Evolutionary conservation across 2,888 invertebrate species (phyloP), one percentile per base, ranked within the genome.

Genomic region (Pegoplata infirma): DNA sequence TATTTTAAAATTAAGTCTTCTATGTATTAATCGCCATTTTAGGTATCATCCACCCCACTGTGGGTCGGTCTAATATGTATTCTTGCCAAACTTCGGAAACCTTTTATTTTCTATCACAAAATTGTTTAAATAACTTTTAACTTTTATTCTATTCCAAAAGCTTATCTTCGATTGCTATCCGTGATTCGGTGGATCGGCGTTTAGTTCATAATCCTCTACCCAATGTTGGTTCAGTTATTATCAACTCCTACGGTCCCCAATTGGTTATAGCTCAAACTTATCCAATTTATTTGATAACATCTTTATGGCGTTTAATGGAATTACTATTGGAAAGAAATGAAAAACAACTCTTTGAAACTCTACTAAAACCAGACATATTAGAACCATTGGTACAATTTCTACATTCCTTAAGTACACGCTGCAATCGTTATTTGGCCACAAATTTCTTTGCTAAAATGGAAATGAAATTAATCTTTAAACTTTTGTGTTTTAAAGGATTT

Each of bases 381-480:
- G 86, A 88, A 61, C 83, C 85, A 2, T 66, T 89, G 47, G 83
- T 84, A 0, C 81, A 84, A 2, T 88, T 85, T 59, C 69, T 88
- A 3, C 83, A 81, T 2, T 76, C 80, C 5, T 40, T 88, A 7
- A 79, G 84, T 12, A 80, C 72, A 12, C 69, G 72, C 5, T 77
- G 84, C 1, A 88, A 88, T 83, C 82, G 82, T 0, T 81, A 84
- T 55, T 61, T 89, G 74, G 85, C 86, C 10, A 87, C 86, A 36
- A 89, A 88, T 56, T 89, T 88, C 64, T 86, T 92, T 84, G 92
- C 93, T 0, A 92, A 92, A 89, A 90, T 91, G 82, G 94, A 94
- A 89, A 90, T 91, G 7, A 90, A 91, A 74, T 88, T 94, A 8
- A 76, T 88, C 1, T 86, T 85, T 67, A 85, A 88, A 73, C 76